A percentile compares a stretch with the other conserved stretches of the same genome.
These are phyloP conservation scores for Epizoanthus illoricatus DNA, from an alignment of 92 coral and sea anemone species.

Conservation along the genomic window DNA sequence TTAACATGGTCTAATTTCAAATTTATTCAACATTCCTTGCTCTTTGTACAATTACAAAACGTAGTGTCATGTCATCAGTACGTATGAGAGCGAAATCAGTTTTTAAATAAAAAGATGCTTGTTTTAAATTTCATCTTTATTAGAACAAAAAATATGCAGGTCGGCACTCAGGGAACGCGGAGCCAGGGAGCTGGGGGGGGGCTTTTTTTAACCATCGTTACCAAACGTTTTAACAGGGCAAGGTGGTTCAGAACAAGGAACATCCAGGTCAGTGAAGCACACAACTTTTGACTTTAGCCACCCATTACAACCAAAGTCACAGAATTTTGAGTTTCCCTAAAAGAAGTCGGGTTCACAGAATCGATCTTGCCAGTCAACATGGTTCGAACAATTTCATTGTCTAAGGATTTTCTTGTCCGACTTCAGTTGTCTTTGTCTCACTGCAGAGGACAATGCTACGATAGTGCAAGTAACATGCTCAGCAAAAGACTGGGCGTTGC, in stretches of 20 bases:
- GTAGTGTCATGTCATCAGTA: no score
- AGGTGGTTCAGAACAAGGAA: slow-evolving; percentile 32
- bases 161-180: no score
- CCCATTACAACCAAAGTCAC: slow-evolving; percentile 41
- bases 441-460: slow-evolving; percentile 46
- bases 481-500: slow-evolving; percentile 45
- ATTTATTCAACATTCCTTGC: no score
- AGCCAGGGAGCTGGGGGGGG: no score
- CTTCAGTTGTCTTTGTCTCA: slow-evolving; percentile 36
- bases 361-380: slow-evolving; percentile 43
- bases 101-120: no score
- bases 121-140: no score
- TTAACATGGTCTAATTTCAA: no score
- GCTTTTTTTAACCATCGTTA: slow-evolving; percentile 38
- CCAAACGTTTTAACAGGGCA: slow-evolving; percentile 36
- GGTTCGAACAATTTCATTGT: slow-evolving; percentile 46
- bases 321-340: slow-evolving; percentile 43
- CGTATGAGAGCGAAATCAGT: no score
- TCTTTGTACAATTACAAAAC: no score
- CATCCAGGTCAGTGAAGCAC: slow-evolving; percentile 43
- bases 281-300: slow-evolving; percentile 26
- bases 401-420: slow-evolving; percentile 43
- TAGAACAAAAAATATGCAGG: no score
- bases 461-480: slow-evolving; percentile 46
- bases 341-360: slow-evolving; percentile 35